Evolutionary conservation across 2,113 vertebrate genomes (phyloP).

Genomic region (Galbula dea): DNA sequence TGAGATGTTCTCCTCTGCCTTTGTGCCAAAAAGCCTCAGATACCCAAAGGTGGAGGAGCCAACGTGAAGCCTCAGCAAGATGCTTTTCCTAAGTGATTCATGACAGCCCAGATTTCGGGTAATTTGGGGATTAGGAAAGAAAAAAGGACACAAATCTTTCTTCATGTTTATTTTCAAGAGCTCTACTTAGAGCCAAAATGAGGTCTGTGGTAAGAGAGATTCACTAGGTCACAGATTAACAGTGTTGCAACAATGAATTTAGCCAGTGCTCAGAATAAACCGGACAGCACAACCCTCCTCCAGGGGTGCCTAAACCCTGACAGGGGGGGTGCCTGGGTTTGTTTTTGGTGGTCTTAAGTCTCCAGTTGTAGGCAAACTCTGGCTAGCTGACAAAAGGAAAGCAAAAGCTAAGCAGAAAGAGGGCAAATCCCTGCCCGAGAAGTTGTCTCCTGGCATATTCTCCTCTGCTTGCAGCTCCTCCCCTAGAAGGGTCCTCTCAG

Average conservation of each 20-base stretch:
- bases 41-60: neutral
- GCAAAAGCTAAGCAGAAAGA: neutral
- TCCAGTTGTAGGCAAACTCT: neutral
- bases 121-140: neutral
- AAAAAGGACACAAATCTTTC: neutral
- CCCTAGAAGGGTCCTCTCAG: neutral
- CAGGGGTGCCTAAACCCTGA: neutral
- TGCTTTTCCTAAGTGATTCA: neutral
- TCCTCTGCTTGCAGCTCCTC: neutral
- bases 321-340: neutral
- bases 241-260: neutral
- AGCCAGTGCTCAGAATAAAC: neutral
- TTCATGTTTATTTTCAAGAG: slow-evolving; percentile 6
- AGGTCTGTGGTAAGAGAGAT: neutral
- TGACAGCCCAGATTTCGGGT: neutral
- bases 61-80: neutral
- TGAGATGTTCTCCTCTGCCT: neutral
- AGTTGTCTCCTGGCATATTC: too few species aligned
- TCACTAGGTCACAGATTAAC: neutral
- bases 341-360: neutral
- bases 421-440: neutral
- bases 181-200: neutral
- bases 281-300: neutral
- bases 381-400: neutral
- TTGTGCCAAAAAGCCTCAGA: neutral